Conservation (phyloP, 2,888 invertebrate species). For the Calephelis perditalis region DNA sequence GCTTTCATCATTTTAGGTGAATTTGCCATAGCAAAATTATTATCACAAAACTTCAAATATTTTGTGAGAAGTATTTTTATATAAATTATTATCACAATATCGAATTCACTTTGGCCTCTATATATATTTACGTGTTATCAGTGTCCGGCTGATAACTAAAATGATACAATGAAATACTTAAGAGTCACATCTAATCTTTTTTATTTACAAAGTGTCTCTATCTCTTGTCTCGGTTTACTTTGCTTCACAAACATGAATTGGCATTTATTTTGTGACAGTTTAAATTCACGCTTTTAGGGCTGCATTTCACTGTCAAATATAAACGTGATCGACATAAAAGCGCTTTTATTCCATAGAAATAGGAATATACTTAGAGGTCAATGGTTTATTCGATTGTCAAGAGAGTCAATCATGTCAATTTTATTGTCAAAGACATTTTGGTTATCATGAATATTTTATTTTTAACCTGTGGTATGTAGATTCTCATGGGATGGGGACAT, state of each 20-base stretch:
- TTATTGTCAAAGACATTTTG: no score
- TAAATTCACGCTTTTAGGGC: no score
- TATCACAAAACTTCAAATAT: background rate
- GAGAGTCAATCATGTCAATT: no score
- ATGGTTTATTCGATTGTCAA: no score
- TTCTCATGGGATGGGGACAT: no score
- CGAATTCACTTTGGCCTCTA: background rate
- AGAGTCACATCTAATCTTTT: background rate
- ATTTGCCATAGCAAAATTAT: conserved; percentile 29
- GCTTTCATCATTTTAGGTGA: conserved; percentile 63
- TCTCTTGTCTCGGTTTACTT: background rate
- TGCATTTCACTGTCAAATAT: no score
- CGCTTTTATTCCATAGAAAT: no score
- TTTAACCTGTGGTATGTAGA: no score
- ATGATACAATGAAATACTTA: background rate
- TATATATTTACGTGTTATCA: background rate
- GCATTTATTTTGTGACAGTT: background rate
- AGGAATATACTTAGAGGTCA: no score
- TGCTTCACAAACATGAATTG: background rate
- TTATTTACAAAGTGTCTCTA: background rate
- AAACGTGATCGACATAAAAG: no score
- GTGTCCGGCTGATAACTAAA: background rate
- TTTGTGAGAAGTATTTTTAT: no score
- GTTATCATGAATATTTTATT: no score
- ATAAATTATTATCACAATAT: background rate